A percentile compares a stretch with the other conserved stretches of the same genome.
These are phyloP conservation scores for Sebastes iracundus DNA, from an alignment of 2,797 vertebrate species.

Conservation along the genomic window DNA sequence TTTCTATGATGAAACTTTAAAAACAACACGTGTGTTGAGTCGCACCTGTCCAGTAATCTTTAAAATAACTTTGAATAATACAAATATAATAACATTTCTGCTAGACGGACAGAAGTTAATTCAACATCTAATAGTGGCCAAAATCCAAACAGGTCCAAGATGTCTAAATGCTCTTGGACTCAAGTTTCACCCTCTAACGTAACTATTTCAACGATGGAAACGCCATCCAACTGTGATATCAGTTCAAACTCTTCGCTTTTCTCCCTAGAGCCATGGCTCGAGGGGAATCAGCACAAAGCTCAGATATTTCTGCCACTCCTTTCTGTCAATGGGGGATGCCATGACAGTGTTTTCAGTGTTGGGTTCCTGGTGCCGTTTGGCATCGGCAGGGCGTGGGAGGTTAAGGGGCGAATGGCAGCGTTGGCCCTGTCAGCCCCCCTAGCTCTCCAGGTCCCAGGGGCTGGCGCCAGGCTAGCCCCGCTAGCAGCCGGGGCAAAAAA, in stretches of 20 bases:
- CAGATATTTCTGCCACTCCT: conserved; percentile 38
- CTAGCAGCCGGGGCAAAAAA: conserved; percentile 82
- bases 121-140: background rate
- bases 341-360: conserved; percentile 73
- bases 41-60: too few species aligned
- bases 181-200: background rate
- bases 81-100: background rate
- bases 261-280: background rate
- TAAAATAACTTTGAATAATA: background rate
- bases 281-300: conserved; percentile 13
- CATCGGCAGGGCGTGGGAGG: conserved; percentile 57
- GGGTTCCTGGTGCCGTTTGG: conserved; percentile 62
- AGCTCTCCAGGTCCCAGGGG: conserved; percentile 72
- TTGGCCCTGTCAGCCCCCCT: conserved; percentile 71
- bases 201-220: background rate
- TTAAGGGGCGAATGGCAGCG: conserved; percentile 77
- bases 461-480: conserved; percentile 83
- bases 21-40: background rate
- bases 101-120: background rate
- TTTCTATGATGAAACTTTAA: background rate
- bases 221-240: background rate
- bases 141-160: background rate
- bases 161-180: background rate
- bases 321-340: background rate
- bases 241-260: background rate